These are phyloP conservation scores for Ammodytes dubius DNA, from an alignment of 2,113 vertebrate genomes.

Conservation along the genomic window DNA sequence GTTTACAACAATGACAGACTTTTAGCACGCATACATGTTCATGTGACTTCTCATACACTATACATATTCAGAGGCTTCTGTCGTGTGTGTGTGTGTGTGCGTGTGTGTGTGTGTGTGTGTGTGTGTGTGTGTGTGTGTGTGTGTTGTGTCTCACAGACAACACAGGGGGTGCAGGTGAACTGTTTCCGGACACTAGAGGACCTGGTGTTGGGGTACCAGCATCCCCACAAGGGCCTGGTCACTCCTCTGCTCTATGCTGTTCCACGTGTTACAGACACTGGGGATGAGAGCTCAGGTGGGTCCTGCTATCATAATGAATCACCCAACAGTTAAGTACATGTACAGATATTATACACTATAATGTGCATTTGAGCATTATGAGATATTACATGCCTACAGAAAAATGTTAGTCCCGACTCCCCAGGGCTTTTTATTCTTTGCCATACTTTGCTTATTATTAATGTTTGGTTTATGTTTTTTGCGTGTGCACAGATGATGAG, in stretches of 20 bases:
- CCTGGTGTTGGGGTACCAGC: conserved; percentile 88
- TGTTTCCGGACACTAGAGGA: conserved; percentile 88
- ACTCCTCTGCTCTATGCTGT: conserved; percentile 87
- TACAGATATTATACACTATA: not conserved
- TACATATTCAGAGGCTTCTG: not conserved
- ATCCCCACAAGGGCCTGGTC: conserved; percentile 90
- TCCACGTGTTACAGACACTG: conserved; percentile 68
- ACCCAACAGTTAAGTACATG: not conserved
- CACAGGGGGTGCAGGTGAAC: conserved; percentile 90
- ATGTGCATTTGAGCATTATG: not conserved
- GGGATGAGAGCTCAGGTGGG: conserved; percentile 87
- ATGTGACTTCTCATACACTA: not conserved
- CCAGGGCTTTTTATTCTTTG: not conserved
- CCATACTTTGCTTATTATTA: not conserved
- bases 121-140: not conserved
- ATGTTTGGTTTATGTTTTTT: conserved; percentile 8
- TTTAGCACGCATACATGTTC: not conserved
- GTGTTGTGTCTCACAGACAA: conserved; percentile 78
- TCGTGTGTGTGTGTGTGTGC: not conserved
- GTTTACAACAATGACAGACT: conserved; percentile 15
- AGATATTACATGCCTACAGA: not conserved
- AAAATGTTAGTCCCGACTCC: not conserved
- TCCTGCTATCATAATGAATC: not conserved
- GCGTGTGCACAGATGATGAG: conserved; percentile 82
- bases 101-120: conserved; percentile 5